phyloP scores from a whole-genome alignment of 2,888 invertebrate species.

The Xanthostigma xanthostigma region DNA sequence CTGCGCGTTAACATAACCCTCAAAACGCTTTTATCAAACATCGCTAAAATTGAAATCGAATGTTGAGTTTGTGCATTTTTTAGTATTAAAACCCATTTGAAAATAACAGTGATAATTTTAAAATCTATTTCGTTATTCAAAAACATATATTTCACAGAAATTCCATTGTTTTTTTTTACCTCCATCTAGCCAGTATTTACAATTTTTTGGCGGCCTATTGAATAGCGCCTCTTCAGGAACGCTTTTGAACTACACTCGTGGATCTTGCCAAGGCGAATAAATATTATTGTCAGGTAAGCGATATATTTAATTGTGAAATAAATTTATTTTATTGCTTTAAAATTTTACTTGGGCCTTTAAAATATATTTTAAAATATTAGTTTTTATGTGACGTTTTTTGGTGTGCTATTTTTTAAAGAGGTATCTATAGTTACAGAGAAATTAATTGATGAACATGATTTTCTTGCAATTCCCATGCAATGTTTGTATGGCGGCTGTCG shows the following conservation, averaged over 20 bases:
- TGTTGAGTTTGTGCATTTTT: too few relatives aligned
- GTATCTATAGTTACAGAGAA: slow-evolving; percentile 17
- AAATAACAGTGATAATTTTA: too few relatives aligned
- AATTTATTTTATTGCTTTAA: slow-evolving; percentile 25
- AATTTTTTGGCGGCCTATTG: slow-evolving; percentile 25
- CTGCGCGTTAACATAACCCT: too few relatives aligned
- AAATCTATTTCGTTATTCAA: too few relatives aligned
- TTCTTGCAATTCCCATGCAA: slow-evolving; percentile 14
- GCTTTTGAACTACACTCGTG: slow-evolving; percentile 18
- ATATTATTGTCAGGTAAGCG: background rate
- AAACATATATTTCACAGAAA: too few relatives aligned
- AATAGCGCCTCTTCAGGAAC: slow-evolving; percentile 24
- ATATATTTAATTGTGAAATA: slow-evolving; percentile 9
- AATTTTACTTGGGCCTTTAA: slow-evolving; percentile 21
- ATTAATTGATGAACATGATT: slow-evolving; percentile 22
- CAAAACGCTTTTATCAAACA: too few relatives aligned
- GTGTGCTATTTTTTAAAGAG: slow-evolving; percentile 15
- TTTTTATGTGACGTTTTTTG: slow-evolving; percentile 26
- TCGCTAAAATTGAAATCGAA: too few relatives aligned
- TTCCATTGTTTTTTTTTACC: too few relatives aligned
- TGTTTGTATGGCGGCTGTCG: background rate
- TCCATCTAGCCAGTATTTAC: background rate
- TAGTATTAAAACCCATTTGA: too few relatives aligned
- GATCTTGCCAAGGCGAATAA: background rate
- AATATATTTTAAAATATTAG: slow-evolving; percentile 24